Percentiles rank a stretch among this genome's conserved stretches.
Conservation (phyloP, 2,797 vertebrate genomes). For the Ceyx erithaca region DNA sequence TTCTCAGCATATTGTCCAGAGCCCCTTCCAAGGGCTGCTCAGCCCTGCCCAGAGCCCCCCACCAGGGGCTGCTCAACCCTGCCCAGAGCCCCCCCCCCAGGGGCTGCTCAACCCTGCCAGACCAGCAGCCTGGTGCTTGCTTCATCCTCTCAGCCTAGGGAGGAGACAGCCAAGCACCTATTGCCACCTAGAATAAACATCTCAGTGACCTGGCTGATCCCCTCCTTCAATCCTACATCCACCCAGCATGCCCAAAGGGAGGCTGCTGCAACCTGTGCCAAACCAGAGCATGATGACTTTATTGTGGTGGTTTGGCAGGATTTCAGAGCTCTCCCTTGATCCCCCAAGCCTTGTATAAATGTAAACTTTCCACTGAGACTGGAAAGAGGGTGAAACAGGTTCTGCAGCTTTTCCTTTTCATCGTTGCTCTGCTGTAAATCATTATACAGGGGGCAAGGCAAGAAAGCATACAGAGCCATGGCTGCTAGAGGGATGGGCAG, state of each 20-base stretch:
- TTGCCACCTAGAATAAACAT: neutral
- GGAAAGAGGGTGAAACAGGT: neutral
- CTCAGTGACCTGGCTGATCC: neutral
- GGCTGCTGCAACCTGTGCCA: neutral
- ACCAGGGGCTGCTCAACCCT: neutral
- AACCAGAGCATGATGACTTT: neutral
- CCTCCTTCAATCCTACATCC: neutral
- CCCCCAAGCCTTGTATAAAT: neutral
- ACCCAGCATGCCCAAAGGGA: neutral
- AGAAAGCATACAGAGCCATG: neutral
- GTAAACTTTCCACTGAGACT: neutral
- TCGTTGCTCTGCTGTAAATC: neutral
- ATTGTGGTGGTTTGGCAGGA: neutral
- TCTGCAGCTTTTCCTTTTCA: neutral
- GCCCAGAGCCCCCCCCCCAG: neutral
- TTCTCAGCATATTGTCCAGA: slow-evolving; percentile 39
- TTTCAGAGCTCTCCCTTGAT: neutral
- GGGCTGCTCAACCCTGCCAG: neutral
- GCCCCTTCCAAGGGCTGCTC: neutral
- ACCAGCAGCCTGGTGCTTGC: neutral
- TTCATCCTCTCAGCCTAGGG: neutral
- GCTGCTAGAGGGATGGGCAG: neutral
- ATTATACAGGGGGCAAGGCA: neutral
- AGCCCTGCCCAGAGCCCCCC: neutral
- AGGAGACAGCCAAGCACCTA: neutral